Base-by-base conservation (phyloP, 2,888 invertebrate genomes). In the Dryococelus australis region DNA sequence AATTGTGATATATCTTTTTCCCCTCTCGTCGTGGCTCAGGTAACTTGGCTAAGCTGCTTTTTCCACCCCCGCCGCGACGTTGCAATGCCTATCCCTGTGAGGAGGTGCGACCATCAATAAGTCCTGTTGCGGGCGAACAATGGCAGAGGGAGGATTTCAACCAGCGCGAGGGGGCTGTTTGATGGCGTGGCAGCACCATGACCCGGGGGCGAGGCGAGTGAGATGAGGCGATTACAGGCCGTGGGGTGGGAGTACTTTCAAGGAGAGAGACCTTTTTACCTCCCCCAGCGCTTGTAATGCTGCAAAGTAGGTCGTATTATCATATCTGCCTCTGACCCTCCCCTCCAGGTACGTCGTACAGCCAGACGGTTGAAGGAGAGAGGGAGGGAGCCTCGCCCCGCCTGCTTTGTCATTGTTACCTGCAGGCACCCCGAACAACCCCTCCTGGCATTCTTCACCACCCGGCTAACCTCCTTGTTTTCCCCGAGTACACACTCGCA, bases 361-460 rank as follows among this genome's bases (percentile, higher is more conserved):
- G 65, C 35, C 35, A n/a, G 24, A 20, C 6, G 47, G 47, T 10
- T 47, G 47, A 47, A 1, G 47, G 47, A 16, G 47, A 12, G 47
- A 47, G 13, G 20, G 10, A 20, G 24, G 20, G 51, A 51, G 51
- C 12, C 13, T 12, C 13, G 51, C 13, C 51, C 20, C 4, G n/a
- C 51, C 51, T 65, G 65, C 65, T 24, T 65, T 65, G 65, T 65
- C 65, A 65, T 65, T 65, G 65, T 65, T 65, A 65, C 65, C 65
- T 65, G 65, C 65, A n/a, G 65, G 65, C 51, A 51, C 13, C 51
- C 51, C 51, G 2, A 35, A 35, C 16, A 47, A 47, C 47, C 47
- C 47, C 65, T 20, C 24, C 13, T 9, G 65, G 47, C 16, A 47
- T 35, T 10, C 47, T 16, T 16, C 47, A 47, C 47, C 2, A 24